Conservation (phyloP, 2,113 vertebrate genomes). For the Channa argus region DNA sequence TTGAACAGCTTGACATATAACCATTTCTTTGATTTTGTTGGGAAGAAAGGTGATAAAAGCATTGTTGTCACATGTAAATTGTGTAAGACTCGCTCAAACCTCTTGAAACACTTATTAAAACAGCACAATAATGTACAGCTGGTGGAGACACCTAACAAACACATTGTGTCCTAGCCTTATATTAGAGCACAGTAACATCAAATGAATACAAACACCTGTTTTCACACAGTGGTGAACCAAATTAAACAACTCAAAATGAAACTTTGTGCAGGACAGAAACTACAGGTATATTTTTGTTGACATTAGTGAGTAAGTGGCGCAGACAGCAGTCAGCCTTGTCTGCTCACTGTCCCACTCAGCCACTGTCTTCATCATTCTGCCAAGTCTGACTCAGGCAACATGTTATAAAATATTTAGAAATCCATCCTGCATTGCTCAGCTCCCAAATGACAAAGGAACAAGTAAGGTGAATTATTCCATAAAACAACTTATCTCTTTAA, state of each 20-base stretch:
- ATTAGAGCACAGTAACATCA: too few relatives aligned
- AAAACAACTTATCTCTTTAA: too few relatives aligned
- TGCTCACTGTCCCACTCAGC: conserved; percentile 7
- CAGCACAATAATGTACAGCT: too few relatives aligned
- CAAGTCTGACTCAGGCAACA: conserved; percentile 39
- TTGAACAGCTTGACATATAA: too few relatives aligned
- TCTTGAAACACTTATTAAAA: too few relatives aligned
- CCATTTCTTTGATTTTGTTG: too few relatives aligned
- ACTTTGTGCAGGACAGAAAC: background rate
- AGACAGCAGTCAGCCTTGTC: conserved; percentile 21
- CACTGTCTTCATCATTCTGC: conserved; percentile 23
- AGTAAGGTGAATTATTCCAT: too few relatives aligned
- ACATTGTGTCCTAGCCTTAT: too few relatives aligned
- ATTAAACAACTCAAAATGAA: background rate
- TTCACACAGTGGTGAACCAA: background rate
- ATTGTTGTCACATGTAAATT: too few relatives aligned
- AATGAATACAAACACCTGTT: background rate
- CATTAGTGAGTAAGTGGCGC: conserved; percentile 9
- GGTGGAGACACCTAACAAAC: too few relatives aligned
- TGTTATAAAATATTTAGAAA: conserved; percentile 31
- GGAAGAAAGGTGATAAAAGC: too few relatives aligned
- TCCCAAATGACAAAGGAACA: background rate
- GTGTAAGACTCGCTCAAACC: too few relatives aligned
- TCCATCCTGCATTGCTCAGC: conserved; percentile 8
- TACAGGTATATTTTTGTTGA: conserved; percentile 2